phyloP scores from a whole-genome alignment of 2,888 invertebrate genomes.

The Dryocosmus kuriphilus region DNA sequence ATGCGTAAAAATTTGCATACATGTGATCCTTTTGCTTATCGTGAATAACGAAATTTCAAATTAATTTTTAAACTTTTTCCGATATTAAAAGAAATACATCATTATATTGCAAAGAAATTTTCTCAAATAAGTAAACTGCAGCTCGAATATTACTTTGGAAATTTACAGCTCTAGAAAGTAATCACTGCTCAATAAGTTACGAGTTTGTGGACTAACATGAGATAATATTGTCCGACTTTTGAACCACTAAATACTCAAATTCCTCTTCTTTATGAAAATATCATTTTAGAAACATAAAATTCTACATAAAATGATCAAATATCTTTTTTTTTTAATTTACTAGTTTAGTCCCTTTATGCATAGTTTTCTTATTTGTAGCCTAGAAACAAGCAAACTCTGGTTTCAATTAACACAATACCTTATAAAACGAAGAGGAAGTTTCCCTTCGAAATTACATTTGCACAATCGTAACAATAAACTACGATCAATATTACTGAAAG shows the following conservation, averaged over 20 bases:
- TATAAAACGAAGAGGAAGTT: too few relatives aligned
- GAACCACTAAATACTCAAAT: too few relatives aligned
- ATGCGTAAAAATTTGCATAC: constrained; percentile 27
- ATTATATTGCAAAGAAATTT: background rate
- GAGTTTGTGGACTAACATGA: background rate
- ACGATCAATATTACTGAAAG: background rate
- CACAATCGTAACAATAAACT: background rate
- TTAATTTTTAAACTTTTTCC: background rate
- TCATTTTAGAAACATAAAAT: too few relatives aligned
- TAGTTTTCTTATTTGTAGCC: too few relatives aligned
- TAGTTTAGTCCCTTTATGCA: too few relatives aligned
- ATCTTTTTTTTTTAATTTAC: too few relatives aligned
- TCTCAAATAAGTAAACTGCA: background rate
- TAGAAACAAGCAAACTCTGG: too few relatives aligned
- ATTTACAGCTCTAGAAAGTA: background rate
- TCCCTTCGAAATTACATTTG: background rate
- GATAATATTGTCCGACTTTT: background rate
- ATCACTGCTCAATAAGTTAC: background rate
- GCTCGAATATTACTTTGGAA: background rate
- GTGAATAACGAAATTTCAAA: constrained; percentile 19
- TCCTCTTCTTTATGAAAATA: too few relatives aligned
- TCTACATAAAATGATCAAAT: too few relatives aligned
- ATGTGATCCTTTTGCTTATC: background rate
- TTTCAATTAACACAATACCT: too few relatives aligned
- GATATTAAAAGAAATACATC: too few relatives aligned